Evolutionary conservation across 2,797 vertebrate species (phyloP).

Genomic region (Peromyscus melanophrys): DNA sequence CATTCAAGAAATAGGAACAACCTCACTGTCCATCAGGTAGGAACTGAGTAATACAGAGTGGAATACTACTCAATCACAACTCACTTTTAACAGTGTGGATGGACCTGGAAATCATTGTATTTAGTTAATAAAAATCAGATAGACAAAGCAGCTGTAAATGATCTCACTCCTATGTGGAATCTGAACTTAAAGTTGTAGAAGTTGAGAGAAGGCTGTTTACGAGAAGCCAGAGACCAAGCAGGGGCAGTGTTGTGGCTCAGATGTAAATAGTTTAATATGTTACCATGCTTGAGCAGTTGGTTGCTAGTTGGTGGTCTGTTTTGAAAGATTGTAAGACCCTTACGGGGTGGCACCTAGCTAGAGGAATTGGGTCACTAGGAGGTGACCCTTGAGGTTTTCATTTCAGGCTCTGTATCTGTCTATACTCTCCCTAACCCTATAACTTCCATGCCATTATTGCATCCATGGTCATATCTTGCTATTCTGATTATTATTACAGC

Average conservation of each 20-base stretch:
- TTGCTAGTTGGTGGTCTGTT: not conserved
- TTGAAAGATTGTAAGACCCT: not conserved
- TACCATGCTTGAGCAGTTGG: not conserved
- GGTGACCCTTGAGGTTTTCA: not conserved
- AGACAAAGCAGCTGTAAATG: not conserved
- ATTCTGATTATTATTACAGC: not conserved
- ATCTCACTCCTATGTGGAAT: not conserved
- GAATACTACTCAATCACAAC: not conserved
- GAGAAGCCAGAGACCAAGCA: not conserved
- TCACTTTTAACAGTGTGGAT: not conserved
- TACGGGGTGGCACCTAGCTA: not conserved
- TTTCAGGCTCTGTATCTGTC: too few relatives aligned
- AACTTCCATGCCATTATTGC: not conserved
- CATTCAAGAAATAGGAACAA: not conserved
- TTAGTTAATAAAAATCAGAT: not conserved
- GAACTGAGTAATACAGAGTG: not conserved
- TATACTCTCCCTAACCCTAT: too few relatives aligned
- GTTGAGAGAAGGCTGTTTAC: not conserved
- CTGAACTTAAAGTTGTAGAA: not conserved
- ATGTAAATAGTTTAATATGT: not conserved
- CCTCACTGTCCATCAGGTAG: not conserved
- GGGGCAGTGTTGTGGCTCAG: not conserved
- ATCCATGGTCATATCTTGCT: not conserved
- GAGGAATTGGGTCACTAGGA: not conserved
- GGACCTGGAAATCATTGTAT: not conserved